Conservation (phyloP, 1,140 invertebrate species). For the Venturia canescens region DNA sequence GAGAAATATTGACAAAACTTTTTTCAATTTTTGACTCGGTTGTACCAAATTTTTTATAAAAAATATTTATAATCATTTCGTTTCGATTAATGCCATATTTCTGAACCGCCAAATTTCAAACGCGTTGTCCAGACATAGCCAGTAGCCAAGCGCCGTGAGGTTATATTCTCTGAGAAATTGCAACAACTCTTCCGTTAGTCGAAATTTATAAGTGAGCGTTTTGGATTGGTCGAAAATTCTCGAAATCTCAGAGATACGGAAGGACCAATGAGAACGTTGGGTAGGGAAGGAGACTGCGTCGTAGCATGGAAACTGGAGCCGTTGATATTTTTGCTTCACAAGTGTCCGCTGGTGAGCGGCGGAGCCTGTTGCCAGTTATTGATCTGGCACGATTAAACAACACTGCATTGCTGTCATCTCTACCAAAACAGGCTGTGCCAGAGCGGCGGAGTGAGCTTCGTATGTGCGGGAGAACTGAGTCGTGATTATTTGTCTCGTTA, state of each 20-base stretch:
- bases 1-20: too few relatives aligned
- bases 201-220: too few relatives aligned
- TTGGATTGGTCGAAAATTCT: too few relatives aligned
- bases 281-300: neutral
- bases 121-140: too few relatives aligned
- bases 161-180: too few relatives aligned
- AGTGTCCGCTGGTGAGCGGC: slow-evolving; percentile 57
- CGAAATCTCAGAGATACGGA: neutral
- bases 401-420: slow-evolving; percentile 75
- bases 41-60: too few relatives aligned
- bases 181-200: too few relatives aligned
- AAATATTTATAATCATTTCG: too few relatives aligned
- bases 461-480: slow-evolving; percentile 38
- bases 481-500: slow-evolving; percentile 18
- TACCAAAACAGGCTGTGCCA: slow-evolving; percentile 69
- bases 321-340: slow-evolving; percentile 31
- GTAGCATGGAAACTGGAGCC: neutral
- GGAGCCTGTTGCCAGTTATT: slow-evolving; percentile 77
- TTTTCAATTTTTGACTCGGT: too few relatives aligned
- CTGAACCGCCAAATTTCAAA: too few relatives aligned
- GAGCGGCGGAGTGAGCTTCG: slow-evolving; percentile 50
- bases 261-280: neutral
- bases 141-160: too few relatives aligned
- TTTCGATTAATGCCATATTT: too few relatives aligned
- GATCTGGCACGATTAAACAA: slow-evolving; percentile 76